Evolutionary conservation across 2,888 invertebrate genomes (phyloP).

Genomic region (Drosophila differens): DNA sequence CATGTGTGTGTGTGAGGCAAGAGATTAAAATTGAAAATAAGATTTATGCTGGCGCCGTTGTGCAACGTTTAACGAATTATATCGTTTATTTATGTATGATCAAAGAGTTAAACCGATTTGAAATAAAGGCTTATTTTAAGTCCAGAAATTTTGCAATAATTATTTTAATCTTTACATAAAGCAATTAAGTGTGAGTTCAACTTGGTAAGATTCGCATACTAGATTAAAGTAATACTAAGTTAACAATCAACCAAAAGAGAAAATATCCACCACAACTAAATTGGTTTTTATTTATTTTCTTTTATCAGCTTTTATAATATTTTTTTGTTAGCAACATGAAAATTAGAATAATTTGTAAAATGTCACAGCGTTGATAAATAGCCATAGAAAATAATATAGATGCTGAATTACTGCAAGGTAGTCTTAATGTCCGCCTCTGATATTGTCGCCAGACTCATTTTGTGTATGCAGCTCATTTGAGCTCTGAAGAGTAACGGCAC

Average conservation of each 20-base stretch:
- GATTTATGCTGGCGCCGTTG: conserved; percentile 52
- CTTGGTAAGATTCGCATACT: neutral
- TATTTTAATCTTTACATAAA: neutral
- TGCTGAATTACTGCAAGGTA: too few species aligned
- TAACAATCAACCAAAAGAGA: neutral
- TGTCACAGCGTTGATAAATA: neutral
- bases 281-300: neutral
- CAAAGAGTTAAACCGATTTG: neutral
- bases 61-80: conserved; percentile 21
- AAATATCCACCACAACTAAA: accelerated
- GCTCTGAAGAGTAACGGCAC: conserved; percentile 21
- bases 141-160: neutral
- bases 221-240: neutral
- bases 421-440: neutral
- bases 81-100: conserved; percentile 2
- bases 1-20: neutral
- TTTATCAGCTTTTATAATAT: neutral
- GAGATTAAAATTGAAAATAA: conserved; percentile 46
- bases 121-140: neutral
- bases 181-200: neutral
- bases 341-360: neutral
- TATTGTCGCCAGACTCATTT: neutral
- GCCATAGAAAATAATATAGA: neutral
- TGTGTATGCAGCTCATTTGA: conserved; percentile 19
- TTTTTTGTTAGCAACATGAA: neutral